phyloP scores from a whole-genome alignment of 2,113 vertebrate species.

The Okapia johnstoni region DNA sequence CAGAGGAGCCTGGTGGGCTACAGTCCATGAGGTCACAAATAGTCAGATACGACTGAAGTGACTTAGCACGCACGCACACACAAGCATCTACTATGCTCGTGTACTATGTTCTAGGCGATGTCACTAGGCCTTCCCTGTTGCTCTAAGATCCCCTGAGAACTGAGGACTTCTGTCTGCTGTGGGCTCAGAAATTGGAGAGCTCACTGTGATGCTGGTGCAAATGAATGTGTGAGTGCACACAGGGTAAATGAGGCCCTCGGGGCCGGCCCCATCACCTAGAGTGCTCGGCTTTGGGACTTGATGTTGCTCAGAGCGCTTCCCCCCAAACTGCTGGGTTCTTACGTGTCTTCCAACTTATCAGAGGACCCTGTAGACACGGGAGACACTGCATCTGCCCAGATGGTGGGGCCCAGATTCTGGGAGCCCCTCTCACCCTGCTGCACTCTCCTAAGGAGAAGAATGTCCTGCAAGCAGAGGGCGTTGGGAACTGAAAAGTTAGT shows the following conservation, averaged over 20 bases:
- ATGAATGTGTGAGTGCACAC: not conserved
- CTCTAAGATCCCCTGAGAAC: not conserved
- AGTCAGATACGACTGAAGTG: not conserved
- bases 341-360: not conserved
- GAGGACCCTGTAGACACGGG: rapidly evolving
- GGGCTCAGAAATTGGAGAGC: not conserved
- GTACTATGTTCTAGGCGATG: not conserved
- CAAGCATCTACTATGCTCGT: not conserved
- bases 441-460: not conserved
- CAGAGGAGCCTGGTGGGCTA: not conserved
- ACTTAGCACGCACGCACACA: not conserved
- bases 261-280: no score
- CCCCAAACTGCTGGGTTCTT: not conserved
- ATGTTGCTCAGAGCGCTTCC: not conserved
- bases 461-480: not conserved
- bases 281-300: not conserved
- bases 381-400: not conserved
- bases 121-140: not conserved
- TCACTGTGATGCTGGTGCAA: not conserved
- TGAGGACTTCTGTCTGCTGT: not conserved
- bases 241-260: not conserved
- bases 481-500: not conserved
- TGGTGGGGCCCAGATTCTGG: not conserved
- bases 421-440: not conserved
- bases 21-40: not conserved